Evolutionary conservation across 2,113 vertebrate species (phyloP).

Genomic region (Strigops habroptila): DNA sequence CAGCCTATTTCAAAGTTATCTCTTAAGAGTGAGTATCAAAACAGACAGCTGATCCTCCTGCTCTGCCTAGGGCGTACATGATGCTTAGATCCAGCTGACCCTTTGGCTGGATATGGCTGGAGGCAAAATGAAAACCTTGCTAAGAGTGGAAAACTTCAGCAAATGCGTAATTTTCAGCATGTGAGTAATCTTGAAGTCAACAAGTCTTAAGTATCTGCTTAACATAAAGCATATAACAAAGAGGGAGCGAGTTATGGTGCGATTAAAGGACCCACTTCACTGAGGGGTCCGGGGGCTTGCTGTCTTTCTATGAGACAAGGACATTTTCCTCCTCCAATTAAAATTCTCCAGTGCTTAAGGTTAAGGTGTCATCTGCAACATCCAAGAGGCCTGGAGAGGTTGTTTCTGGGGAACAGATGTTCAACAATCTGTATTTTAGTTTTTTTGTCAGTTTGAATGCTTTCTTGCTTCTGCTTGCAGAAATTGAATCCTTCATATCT

Average conservation of each 20-base stretch:
- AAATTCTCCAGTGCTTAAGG: not conserved
- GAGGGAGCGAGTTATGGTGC: not conserved
- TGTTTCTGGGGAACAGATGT: slow-evolving; percentile 13
- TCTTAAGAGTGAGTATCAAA: not conserved
- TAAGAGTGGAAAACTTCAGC: not conserved
- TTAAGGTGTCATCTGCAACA: not conserved
- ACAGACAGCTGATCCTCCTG: not conserved
- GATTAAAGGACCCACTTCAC: not conserved
- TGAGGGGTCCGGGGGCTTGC: not conserved
- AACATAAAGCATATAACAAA: not conserved
- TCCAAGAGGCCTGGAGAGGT: not conserved
- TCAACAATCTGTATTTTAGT: not conserved
- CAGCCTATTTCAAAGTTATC: not conserved
- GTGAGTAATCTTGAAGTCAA: not conserved
- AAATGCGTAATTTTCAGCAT: fast-evolving
- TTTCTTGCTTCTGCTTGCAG: not conserved
- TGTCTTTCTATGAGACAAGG: not conserved
- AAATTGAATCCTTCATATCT: not conserved
- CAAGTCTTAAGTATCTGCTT: not conserved
- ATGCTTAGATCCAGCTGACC: not conserved
- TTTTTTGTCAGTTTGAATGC: not conserved
- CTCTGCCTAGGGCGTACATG: not conserved
- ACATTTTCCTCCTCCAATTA: not conserved
- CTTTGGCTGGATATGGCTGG: not conserved
- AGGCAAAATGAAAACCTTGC: not conserved